Evolutionary conservation across 1,140 invertebrate genomes (phyloP).

Genomic region (Cylas formicarius): DNA sequence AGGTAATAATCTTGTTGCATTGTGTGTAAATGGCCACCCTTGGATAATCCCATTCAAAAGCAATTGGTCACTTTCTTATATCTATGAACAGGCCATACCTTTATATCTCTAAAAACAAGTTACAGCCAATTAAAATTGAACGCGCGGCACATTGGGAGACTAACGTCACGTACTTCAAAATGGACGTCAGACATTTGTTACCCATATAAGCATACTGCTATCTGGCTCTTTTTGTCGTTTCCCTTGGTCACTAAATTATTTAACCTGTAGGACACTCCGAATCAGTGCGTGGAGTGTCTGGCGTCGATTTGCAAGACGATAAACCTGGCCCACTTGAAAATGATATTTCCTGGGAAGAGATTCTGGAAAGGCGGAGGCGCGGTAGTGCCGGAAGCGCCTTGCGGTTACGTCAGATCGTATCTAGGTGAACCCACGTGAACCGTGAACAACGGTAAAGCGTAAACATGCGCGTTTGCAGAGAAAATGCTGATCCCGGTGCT

Average conservation of each 20-base stretch:
- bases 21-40: too few species aligned
- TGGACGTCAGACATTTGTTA: too few species aligned
- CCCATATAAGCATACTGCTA: too few species aligned
- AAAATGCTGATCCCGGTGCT: constrained; percentile 65
- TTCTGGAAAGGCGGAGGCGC: constrained; percentile 53
- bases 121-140: too few species aligned
- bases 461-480: constrained; percentile 46
- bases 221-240: too few species aligned
- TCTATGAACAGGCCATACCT: too few species aligned
- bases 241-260: constrained; percentile 7
- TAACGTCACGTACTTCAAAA: too few species aligned
- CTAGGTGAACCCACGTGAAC: constrained; percentile 50
- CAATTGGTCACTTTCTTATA: too few species aligned
- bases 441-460: neutral
- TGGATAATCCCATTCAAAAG: too few species aligned
- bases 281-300: constrained; percentile 58
- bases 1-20: too few species aligned
- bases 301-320: constrained; percentile 62
- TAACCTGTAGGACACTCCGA: constrained; percentile 52
- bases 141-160: too few species aligned
- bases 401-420: constrained; percentile 55
- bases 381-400: constrained; percentile 41
- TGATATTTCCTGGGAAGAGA: constrained; percentile 61
- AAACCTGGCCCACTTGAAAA: constrained; percentile 66
- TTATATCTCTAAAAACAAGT: too few species aligned